These are phyloP conservation scores for Carapus acus DNA, from an alignment of 2,797 vertebrate species.

Conservation along the genomic window DNA sequence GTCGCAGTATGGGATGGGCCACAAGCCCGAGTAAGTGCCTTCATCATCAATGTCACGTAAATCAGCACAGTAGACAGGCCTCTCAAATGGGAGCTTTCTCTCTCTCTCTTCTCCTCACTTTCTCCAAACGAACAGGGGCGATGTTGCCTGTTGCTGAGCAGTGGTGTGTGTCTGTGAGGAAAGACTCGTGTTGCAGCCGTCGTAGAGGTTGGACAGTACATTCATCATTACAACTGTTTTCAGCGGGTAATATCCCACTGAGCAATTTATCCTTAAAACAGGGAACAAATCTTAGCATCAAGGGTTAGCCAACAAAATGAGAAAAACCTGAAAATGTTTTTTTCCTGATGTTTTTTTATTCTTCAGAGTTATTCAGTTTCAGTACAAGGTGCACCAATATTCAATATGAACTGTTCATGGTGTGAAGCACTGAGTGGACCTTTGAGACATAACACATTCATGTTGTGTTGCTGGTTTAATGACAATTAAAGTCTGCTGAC, in stretches of 20 bases:
- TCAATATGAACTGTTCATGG: constrained; percentile 67
- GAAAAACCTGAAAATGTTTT: too few species aligned
- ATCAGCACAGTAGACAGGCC: constrained; percentile 57
- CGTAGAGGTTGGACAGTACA: too few species aligned
- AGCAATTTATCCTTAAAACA: too few species aligned
- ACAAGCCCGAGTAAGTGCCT: constrained; percentile 62
- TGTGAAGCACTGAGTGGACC: constrained; percentile 33
- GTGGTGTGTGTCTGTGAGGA: constrained; percentile 17
- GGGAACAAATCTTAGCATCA: too few species aligned
- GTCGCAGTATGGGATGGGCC: constrained; percentile 46
- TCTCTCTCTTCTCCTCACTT: not conserved
- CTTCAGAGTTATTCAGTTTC: constrained; percentile 37
- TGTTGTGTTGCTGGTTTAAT: constrained; percentile 29
- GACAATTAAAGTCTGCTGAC: constrained; percentile 25
- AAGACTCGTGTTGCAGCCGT: too few species aligned
- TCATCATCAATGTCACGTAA: constrained; percentile 72
- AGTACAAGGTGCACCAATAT: constrained; percentile 59
- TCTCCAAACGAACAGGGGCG: constrained; percentile 24
- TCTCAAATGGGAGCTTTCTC: constrained; percentile 43
- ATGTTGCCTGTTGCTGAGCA: constrained; percentile 13
- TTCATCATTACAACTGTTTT: too few species aligned
- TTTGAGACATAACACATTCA: constrained; percentile 30
- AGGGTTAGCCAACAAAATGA: too few species aligned
- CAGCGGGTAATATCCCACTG: too few species aligned
- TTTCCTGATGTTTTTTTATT: too few species aligned